Evolutionary conservation across 2,113 vertebrate genomes (phyloP), one percentile per base, ranked within the genome.

Genomic region (Diadophis punctatus): DNA sequence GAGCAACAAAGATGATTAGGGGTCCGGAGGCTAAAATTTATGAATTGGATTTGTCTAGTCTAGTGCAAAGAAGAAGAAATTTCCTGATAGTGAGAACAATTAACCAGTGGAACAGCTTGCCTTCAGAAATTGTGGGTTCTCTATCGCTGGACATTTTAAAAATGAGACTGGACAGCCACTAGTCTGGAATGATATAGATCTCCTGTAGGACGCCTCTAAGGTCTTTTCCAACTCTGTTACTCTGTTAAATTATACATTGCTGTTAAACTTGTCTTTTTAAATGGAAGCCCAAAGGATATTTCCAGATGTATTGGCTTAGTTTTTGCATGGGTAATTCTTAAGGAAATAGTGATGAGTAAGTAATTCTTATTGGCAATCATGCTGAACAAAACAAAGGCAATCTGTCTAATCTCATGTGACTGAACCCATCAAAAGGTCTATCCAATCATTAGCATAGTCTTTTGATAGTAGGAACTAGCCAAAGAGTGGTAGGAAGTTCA

Each of bases 261-360:
- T 95, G 63, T 91, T 93, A 68, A 60, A 92, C 94, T 94, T 94
- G 91, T 4, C 90, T 74, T 80, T 58, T 14, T 85, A 85, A 93
- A 94, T 88, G 92, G 95, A 96, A 96, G 27, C 90, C 91, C 93
- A 86, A 94, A 94, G 74, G 93, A 94, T 0, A 0, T 91, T 94
- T 94, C 94, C 90, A 94, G 95, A 94, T 74, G 84, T 74, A 89
- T 60, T 89, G 87, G 87, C 86, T 93, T 90, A 87, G 52, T 91
- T 74, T 74, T 74, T 16, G 43, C 93, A 92, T 27, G 68, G 90
- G 89, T 22, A 7, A 95, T 90, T 92, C 86, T 94, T 92, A 92
- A 89, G 84, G 92, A 87, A 96, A 95, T 93, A 88, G 63, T 87
- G 95, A 96, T 96, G 96, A 97, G 93, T 90, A 90, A 90, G 68